Percentiles rank a stretch among this genome's conserved stretches.
Evolutionary conservation across 1,140 invertebrate genomes (phyloP).

Genomic region (Trachymyrmex septentrionalis): DNA sequence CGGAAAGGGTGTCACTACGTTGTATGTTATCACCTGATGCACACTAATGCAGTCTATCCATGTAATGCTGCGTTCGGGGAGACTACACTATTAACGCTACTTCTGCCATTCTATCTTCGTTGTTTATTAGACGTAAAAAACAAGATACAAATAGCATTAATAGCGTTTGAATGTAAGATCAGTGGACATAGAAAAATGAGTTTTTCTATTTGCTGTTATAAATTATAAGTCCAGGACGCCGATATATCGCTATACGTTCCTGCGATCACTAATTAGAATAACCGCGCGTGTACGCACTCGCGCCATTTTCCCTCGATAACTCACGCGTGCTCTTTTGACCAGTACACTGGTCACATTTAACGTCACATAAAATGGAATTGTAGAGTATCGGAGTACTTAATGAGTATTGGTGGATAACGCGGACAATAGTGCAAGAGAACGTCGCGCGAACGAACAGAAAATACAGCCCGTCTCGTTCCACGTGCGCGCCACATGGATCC

Average conservation of each 20-base stretch:
- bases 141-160: no score
- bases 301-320: background rate
- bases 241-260: background rate
- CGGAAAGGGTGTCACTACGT: background rate
- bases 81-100: no score
- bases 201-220: no score
- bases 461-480: background rate
- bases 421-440: background rate
- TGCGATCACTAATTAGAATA: no score
- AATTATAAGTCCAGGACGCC: no score
- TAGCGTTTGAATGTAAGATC: no score
- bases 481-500: constrained; percentile 39
- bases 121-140: no score
- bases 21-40: background rate
- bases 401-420: background rate
- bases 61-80: no score
- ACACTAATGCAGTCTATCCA: background rate
- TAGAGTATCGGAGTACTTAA: background rate
- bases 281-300: background rate
- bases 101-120: no score
- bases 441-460: background rate
- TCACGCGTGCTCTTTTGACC: background rate
- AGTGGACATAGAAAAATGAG: no score
- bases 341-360: background rate
- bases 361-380: background rate